Evolutionary conservation across 2,113 vertebrate species (phyloP).

Genomic region (Rhabdornis inornatus): DNA sequence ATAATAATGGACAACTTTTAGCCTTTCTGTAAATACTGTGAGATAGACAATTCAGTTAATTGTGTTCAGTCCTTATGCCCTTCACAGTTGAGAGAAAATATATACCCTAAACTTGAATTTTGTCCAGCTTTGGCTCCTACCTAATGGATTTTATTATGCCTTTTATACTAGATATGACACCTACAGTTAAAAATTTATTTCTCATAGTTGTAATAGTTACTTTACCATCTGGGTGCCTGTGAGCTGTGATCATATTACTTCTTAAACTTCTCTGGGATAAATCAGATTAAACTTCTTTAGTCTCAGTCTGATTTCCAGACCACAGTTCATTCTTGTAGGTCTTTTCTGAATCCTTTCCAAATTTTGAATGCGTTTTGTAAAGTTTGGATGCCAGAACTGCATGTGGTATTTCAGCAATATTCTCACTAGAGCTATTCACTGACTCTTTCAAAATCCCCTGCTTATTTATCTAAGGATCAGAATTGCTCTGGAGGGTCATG

Average conservation of each 20-base stretch:
- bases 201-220: not conserved
- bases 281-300: conserved; percentile 49
- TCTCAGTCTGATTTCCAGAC: conserved; percentile 51
- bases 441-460: conserved; percentile 6
- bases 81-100: not conserved
- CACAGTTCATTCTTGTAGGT: conserved; percentile 16
- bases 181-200: conserved; percentile 2
- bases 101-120: not conserved
- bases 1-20: not conserved
- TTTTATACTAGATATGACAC: not conserved
- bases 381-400: conserved; percentile 33
- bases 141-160: not conserved
- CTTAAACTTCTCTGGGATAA: conserved; percentile 33
- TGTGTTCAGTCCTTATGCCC: not conserved
- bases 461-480: conserved; percentile 40
- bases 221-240: not conserved
- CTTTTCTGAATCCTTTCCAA: conserved; percentile 42
- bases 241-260: conserved; percentile 7
- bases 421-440: conserved; percentile 22
- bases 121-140: not conserved
- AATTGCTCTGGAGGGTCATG: conserved; percentile 9
- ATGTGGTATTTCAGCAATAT: conserved; percentile 30
- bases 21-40: not conserved
- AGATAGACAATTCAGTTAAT: not conserved
- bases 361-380: not conserved